Conservation (phyloP, 2,888 invertebrate species). For the Apamea monoglypha region DNA sequence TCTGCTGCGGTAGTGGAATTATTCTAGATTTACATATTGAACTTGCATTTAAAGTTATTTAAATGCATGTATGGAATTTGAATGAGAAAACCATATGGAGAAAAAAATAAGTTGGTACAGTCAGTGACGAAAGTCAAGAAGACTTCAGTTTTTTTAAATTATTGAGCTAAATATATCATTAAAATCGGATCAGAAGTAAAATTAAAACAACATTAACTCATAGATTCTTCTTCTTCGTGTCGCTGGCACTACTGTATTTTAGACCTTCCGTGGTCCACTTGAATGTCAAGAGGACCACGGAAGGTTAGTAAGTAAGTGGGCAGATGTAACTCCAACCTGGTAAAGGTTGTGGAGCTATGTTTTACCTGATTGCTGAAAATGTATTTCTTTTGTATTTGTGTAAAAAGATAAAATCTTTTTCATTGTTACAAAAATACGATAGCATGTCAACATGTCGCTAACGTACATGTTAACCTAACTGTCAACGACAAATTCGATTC, state of each 20-base stretch:
- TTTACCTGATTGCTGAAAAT: background rate
- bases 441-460: constrained; percentile 21
- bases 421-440: background rate
- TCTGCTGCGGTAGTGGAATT: background rate
- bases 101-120: background rate
- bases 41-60: background rate
- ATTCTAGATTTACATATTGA: constrained; percentile 23
- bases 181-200: background rate
- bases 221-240: background rate
- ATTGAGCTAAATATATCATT: background rate
- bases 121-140: background rate
- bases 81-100: background rate
- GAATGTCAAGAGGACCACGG: background rate
- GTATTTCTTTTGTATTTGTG: background rate
- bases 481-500: constrained; percentile 15
- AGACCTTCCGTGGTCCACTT: background rate
- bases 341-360: background rate
- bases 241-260: background rate
- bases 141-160: background rate
- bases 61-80: background rate
- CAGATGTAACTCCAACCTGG: background rate
- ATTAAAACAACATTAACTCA: background rate
- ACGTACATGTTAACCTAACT: constrained; percentile 3
- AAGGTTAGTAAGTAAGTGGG: background rate
- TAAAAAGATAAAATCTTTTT: background rate